Percentiles rank a stretch among this genome's conserved stretches.
phyloP scores from a whole-genome alignment of 2,797 vertebrate genomes.

The Cephalopachus bancanus region DNA sequence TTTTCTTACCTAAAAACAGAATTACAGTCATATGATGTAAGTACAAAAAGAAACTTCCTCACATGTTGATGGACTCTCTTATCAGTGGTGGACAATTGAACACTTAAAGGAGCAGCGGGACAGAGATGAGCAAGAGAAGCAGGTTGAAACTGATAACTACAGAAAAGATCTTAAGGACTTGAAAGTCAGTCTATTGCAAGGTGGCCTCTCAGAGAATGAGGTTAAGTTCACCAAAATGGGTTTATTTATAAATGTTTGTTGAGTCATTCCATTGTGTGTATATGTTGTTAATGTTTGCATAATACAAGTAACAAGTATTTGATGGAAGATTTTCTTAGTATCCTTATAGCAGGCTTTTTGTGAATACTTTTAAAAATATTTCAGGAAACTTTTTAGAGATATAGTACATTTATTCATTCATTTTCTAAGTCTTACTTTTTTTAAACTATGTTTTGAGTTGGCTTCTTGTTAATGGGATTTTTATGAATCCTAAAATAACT shows the following conservation, averaged over 20 bases:
- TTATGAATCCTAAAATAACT: conserved; percentile 25
- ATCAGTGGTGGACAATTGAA: conserved; percentile 96
- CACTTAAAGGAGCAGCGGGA: conserved; percentile 97
- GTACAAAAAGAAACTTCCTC: conserved; percentile 59
- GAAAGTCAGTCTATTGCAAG: conserved; percentile 95
- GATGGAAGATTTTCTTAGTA: neutral
- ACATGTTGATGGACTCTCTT: conserved; percentile 80
- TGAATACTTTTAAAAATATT: conserved; percentile 37
- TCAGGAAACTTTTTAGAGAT: conserved; percentile 35
- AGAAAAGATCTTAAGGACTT: conserved; percentile 98
- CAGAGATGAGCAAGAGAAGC: conserved; percentile 96
- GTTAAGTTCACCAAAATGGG: conserved; percentile 86
- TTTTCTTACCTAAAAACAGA: conserved; percentile 38
- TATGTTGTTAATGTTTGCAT: neutral
- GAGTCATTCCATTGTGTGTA: neutral
- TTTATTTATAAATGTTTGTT: conserved; percentile 27
- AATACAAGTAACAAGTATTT: neutral
- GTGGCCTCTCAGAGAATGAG: conserved; percentile 97
- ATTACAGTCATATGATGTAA: neutral
- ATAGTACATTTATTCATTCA: neutral
- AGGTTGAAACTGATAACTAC: conserved; percentile 95
- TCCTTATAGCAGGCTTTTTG: neutral
- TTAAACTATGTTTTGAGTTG: neutral
- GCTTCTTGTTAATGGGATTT: neutral
- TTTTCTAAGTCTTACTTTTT: conserved; percentile 46